Evolutionary conservation across 2,797 vertebrate genomes (phyloP).

Genomic region (Myotis pilosus): DNA sequence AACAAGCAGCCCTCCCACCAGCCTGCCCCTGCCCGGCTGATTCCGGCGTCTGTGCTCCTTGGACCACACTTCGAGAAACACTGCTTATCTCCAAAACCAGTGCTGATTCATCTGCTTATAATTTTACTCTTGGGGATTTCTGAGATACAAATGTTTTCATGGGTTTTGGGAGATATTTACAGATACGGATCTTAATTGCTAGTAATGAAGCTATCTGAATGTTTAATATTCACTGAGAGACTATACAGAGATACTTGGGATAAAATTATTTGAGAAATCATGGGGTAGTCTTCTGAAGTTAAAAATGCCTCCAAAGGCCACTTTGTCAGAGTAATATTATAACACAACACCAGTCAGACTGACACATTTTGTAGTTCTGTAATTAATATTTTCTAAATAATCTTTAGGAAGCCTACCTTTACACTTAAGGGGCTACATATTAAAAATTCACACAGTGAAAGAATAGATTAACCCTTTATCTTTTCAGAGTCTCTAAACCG

Average conservation of each 20-base stretch:
- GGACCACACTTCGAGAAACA: neutral
- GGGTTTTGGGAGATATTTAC: slow-evolving; percentile 21
- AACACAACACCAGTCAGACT: neutral
- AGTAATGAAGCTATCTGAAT: slow-evolving; percentile 30
- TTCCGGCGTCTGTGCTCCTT: neutral
- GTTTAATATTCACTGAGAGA: slow-evolving; percentile 38
- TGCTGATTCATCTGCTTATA: neutral
- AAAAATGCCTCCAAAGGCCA: slow-evolving; percentile 12
- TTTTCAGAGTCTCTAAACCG: neutral
- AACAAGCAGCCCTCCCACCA: neutral
- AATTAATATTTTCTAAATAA: slow-evolving; percentile 39
- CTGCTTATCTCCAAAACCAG: neutral
- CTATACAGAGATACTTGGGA: neutral
- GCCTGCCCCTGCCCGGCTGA: neutral
- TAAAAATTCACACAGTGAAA: neutral
- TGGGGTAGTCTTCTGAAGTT: neutral
- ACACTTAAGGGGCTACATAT: neutral
- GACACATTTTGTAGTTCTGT: neutral
- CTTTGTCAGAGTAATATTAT: neutral
- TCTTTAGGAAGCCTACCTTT: neutral
- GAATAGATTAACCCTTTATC: neutral
- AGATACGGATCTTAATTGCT: slow-evolving; percentile 44
- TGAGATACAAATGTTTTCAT: slow-evolving; percentile 22
- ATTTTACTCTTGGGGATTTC: neutral
- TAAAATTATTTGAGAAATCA: slow-evolving; percentile 34